Evolutionary conservation across 2,888 invertebrate species (phyloP), one percentile per base, ranked within the genome.

Genomic region (Tetrapedia diversipes): DNA sequence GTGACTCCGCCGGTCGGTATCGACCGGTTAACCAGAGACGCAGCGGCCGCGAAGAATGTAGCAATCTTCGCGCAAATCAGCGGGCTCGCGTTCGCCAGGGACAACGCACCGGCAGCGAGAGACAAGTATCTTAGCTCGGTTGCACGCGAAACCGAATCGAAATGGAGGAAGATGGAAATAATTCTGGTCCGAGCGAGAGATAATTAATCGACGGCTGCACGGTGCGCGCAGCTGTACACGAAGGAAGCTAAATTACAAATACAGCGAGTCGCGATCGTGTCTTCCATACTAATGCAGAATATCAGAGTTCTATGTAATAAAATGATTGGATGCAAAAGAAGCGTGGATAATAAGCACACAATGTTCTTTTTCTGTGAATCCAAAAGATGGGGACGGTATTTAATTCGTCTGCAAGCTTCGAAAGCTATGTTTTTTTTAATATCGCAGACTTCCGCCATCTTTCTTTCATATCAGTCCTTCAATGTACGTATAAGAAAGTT

Each of bases 11-110:
- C 32, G 19, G 8, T 8, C 22, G 16, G 22, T 2, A 57, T 57
- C 39, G 56, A 57, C 16, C 16, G 1, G 16, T 8, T 4, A 41
- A 32, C n/a, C n/a, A 53, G 16, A 22, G 27, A 41, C 63, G 27
- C 2, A n/a, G 16, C 6, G 16, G 8, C 27, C 14, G 41, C 3
- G 3, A 39, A 3, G 64, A 64, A 64, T 29, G 41, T 53, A 29
- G 39, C 22, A 53, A 60, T 60, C 60, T 47, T 45, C 16, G 45
- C 34, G 22, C 45, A 22, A 60, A 60, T 60, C 60, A 34, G 32
- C 22, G 16, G 22, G 16, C 11, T 47, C 32, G 45, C 32, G n/a
- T 22, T 45, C 45, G n/a, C 43, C 29, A 8, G 43, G 45, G 19
- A 45, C 29, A 29, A 29, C 43, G n/a, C n/a, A 37, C 45, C 16